These are phyloP conservation scores for Dendrolimus punctatus DNA, from an alignment of 1,140 invertebrate species.

Conservation along the genomic window DNA sequence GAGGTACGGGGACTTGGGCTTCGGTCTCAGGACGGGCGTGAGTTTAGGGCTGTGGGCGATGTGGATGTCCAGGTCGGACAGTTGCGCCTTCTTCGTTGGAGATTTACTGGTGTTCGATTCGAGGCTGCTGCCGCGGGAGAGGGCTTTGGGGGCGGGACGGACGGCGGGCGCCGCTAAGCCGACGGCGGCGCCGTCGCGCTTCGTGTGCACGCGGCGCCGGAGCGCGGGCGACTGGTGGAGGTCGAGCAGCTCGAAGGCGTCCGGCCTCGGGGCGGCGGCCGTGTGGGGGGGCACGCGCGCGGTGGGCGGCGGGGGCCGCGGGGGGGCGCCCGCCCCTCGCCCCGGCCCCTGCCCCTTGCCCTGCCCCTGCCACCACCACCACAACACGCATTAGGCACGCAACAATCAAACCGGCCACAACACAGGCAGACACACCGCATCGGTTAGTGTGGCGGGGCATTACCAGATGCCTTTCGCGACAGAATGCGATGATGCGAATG, in stretches of 20 bases:
- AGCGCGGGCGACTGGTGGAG: conserved; percentile 25
- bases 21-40: conserved; percentile 1
- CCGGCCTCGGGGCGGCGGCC: conserved; percentile 3
- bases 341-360: conserved; percentile 16
- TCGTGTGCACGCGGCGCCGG: conserved; percentile 41
- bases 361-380: conserved; percentile 2
- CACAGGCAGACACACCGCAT: conserved; percentile 1
- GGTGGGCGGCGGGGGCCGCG: conserved; percentile 7
- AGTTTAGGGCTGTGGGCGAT: conserved; percentile 19
- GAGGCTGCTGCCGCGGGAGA: neutral
- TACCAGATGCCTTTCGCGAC: neutral
- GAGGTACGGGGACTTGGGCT: conserved; percentile 11
- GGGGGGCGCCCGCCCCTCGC: conserved; percentile 16
- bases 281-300: conserved; percentile 8
- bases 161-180: conserved; percentile 1
- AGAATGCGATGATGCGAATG: too few species aligned
- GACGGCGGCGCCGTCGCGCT: conserved; percentile 6
- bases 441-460: neutral
- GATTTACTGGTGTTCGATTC: neutral
- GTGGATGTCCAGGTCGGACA: conserved; percentile 66
- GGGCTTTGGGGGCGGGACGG: neutral
- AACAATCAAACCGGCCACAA: neutral
- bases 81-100: neutral
- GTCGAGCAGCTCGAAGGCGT: conserved; percentile 1
- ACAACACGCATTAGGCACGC: conserved; percentile 2